Base-by-base conservation (phyloP, 2,113 vertebrate genomes). In the Sclerurus mexicanus region DNA sequence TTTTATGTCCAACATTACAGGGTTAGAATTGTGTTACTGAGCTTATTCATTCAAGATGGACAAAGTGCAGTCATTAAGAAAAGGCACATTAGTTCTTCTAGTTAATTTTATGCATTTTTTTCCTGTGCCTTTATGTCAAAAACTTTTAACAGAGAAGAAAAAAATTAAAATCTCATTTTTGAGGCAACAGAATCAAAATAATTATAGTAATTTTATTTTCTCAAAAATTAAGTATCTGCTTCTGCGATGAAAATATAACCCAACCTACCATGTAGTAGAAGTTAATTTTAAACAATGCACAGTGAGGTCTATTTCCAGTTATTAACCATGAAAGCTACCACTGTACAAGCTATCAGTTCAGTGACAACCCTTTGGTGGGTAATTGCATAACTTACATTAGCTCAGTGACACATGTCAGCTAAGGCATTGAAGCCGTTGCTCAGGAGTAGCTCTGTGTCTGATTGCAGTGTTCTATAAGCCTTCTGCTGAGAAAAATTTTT, bases 301-400 rank as follows among this genome's bases (percentile, higher is more conserved):
- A 63, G 25, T 68, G 62, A 82, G 46, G 53, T 87, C 60, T 89
- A 23, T 92, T 94, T 85, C 75, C 52, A 20, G 25, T 75, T 89
- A 81, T 92, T 84, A 84, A 35, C 75, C 55, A 52, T 56, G 92
- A 83, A 96, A 95, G 76, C 46, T 90, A 56, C 53, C 72, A 72
- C 52, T 87, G 72, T 90, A 78, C 46, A 68, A 89, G 37, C 76
- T 77, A 60, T 88, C 2, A 5, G 52, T 67, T 95, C 79, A 81
- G 69, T 78, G 83, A 60, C 68, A 89, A 35, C 19, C 23, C 24
- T 90, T 92, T 92, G 88, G 68, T 90, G 49, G 31, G 28, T 81
- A 92, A 87, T 78, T 93, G 69, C 40, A 58, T 6, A 62, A 72
- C 56, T 74, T 75, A 31, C 7, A 63, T 96, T 74, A 96, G 25